phyloP scores from a whole-genome alignment of 2,888 invertebrate genomes.

The Fragum sueziense region DNA sequence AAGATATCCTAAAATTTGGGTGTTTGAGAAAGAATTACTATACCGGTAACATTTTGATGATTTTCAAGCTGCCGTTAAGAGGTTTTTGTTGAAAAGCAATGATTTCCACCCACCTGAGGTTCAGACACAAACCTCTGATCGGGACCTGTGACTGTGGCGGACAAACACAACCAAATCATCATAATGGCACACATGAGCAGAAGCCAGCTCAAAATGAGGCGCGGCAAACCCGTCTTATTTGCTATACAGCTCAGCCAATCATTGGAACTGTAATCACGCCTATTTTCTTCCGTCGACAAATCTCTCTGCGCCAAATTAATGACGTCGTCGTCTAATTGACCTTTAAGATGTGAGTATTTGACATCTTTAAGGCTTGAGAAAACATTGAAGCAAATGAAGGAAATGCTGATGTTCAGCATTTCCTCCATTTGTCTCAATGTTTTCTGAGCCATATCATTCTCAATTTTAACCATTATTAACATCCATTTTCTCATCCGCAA shows the following conservation, averaged over 20 bases:
- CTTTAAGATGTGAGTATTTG: slow-evolving; percentile 70
- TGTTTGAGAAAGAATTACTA: no score
- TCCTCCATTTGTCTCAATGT: no score
- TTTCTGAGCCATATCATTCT: no score
- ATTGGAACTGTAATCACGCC: slow-evolving; percentile 27
- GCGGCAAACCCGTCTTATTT: slow-evolving; percentile 84
- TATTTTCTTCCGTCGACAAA: slow-evolving; percentile 16
- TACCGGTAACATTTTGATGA: no score
- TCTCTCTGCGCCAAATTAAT: slow-evolving; percentile 60
- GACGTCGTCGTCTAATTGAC: slow-evolving; percentile 58
- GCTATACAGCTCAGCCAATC: slow-evolving; percentile 80
- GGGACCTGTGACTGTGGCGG: slow-evolving; percentile 78
- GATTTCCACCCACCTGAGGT: slow-evolving; percentile 66
- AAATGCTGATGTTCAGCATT: no score
- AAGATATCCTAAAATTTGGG: no score
- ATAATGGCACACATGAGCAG: slow-evolving; percentile 83
- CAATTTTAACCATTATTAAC: no score
- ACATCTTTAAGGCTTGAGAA: no score
- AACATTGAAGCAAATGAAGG: no score
- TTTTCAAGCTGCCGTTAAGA: no score
- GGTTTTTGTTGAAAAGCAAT: no score
- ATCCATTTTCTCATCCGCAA: no score
- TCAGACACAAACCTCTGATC: slow-evolving; percentile 72
- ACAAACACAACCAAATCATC: slow-evolving; percentile 84
- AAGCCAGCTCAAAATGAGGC: slow-evolving; percentile 82